These are phyloP conservation scores for Caretta caretta DNA, from an alignment of 2,113 vertebrate species.

Conservation along the genomic window DNA sequence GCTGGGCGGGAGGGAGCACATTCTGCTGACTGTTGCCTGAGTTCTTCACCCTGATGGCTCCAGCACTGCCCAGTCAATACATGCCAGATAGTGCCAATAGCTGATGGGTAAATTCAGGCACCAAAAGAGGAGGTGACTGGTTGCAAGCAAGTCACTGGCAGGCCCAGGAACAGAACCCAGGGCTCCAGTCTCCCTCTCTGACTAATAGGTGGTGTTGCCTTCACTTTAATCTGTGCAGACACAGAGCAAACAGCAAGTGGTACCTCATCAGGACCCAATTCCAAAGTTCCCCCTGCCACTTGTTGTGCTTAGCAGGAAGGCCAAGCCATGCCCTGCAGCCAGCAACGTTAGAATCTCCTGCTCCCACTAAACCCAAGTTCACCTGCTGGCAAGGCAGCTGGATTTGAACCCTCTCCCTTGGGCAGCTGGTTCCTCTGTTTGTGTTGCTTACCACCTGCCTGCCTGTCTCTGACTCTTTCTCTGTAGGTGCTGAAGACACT, in stretches of 20 bases:
- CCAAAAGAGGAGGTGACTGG: not conserved
- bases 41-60: not conserved
- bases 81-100: not conserved
- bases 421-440: not conserved
- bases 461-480: not conserved
- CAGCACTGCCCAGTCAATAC: not conserved
- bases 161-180: not conserved
- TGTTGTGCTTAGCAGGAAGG: not conserved
- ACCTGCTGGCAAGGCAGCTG: not conserved
- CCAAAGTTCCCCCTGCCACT: not conserved
- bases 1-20: not conserved
- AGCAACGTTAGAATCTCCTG: not conserved
- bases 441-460: not conserved
- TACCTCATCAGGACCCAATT: not conserved
- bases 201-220: not conserved
- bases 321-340: rapidly evolving
- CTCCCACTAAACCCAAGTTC: not conserved
- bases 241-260: not conserved
- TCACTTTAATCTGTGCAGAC: not conserved
- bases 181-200: not conserved
- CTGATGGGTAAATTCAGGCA: not conserved
- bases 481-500: conserved; percentile 84
- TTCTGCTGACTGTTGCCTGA: not conserved
- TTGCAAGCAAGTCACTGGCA: not conserved
- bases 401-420: not conserved